Evolutionary conservation across 2,797 vertebrate genomes (phyloP).

Genomic region (Danio albolineatus): DNA sequence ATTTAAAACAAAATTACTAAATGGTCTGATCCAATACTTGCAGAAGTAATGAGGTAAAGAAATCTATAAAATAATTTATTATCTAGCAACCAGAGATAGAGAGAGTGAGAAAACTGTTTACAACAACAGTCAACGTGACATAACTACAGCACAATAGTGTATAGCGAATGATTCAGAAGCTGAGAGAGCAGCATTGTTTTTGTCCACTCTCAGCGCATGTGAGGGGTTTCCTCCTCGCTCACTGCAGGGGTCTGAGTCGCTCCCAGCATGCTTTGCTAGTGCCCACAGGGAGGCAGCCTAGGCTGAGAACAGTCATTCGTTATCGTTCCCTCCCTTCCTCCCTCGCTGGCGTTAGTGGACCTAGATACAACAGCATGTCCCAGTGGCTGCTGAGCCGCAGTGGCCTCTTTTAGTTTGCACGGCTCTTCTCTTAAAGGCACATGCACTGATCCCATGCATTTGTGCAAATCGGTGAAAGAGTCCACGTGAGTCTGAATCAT

Average conservation of each 20-base stretch:
- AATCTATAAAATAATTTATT: too few relatives aligned
- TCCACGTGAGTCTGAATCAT: slow-evolving; percentile 45
- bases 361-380: slow-evolving; percentile 67
- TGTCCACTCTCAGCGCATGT: slow-evolving; percentile 40
- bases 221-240: slow-evolving; percentile 67
- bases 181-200: slow-evolving; percentile 62
- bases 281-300: slow-evolving; percentile 69
- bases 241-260: slow-evolving; percentile 67
- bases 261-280: slow-evolving; percentile 75
- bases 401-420: slow-evolving; percentile 72
- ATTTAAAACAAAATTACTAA: too few relatives aligned
- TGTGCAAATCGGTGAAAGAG: background rate
- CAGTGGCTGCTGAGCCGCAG: slow-evolving; percentile 67
- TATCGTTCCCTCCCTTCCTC: slow-evolving; percentile 53
- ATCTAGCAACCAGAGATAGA: background rate
- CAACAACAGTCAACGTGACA: slow-evolving; percentile 45
- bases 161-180: slow-evolving; percentile 39
- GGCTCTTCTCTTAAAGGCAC: slow-evolving; percentile 69
- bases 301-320: slow-evolving; percentile 64
- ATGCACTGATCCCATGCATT: slow-evolving; percentile 19
- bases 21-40: too few relatives aligned
- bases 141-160: slow-evolving; percentile 49
- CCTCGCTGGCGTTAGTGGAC: slow-evolving; percentile 46
- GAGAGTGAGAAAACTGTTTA: slow-evolving; percentile 30
- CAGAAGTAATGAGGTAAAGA: too few relatives aligned